Evolutionary conservation across 2,113 vertebrate genomes (phyloP).

Genomic region (Periophthalmodon schlosseri): DNA sequence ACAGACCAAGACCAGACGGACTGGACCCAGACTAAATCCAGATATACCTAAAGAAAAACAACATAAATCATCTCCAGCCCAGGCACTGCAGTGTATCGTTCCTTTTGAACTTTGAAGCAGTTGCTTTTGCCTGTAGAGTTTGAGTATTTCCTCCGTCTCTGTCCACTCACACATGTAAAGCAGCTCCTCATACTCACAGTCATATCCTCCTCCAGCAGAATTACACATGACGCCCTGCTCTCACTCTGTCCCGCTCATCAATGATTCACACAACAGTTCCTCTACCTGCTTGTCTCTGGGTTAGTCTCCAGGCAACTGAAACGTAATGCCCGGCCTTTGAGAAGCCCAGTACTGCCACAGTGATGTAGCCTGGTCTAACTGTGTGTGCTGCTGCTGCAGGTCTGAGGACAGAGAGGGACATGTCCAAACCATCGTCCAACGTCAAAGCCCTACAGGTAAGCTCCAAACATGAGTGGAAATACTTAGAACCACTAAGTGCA

Average conservation of each 20-base stretch:
- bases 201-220: constrained; percentile 10
- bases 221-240: background rate
- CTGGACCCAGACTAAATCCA: no score
- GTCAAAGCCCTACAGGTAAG: constrained; percentile 96
- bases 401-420: constrained; percentile 70
- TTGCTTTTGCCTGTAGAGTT: no score
- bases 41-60: no score
- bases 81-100: no score
- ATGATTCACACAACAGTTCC: constrained; percentile 88
- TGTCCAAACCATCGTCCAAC: constrained; percentile 95
- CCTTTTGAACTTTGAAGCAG: no score
- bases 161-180: background rate
- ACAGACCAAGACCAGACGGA: no score
- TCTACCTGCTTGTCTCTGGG: constrained; percentile 74
- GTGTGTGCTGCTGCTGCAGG: constrained; percentile 55
- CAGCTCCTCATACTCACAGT: background rate
- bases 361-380: constrained; percentile 34
- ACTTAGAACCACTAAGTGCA: no score
- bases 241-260: constrained; percentile 73
- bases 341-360: constrained; percentile 57
- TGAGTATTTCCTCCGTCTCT: no score
- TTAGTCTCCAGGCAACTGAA: constrained; percentile 88
- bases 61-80: no score
- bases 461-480: background rate
- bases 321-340: constrained; percentile 80